Evolutionary conservation across 2,797 vertebrate genomes (phyloP).

Genomic region (Tokudaia muenninki): DNA sequence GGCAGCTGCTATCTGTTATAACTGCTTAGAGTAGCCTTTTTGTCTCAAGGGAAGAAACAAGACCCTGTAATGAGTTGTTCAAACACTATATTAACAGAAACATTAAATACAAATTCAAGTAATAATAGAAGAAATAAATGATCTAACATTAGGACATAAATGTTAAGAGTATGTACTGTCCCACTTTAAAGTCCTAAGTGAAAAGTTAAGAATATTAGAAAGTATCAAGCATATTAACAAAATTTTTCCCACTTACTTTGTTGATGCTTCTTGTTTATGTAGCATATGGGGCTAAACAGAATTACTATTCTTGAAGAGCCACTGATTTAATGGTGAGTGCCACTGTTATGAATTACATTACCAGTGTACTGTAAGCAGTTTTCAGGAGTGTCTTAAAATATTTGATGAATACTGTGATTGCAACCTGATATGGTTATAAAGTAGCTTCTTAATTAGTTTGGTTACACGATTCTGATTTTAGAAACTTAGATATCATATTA

Average conservation of each 20-base stretch:
- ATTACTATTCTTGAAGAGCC: neutral
- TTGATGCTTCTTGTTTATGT: neutral
- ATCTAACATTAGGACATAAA: neutral
- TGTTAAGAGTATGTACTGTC: neutral
- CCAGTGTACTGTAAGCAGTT: conserved; percentile 20
- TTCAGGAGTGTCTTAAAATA: neutral
- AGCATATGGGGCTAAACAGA: neutral
- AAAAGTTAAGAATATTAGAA: conserved; percentile 6
- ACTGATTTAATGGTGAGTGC: neutral
- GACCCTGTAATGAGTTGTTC: neutral
- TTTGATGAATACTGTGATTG: neutral
- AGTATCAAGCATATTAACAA: neutral
- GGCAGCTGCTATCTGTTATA: conserved; percentile 26
- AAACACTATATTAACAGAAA: conserved; percentile 35
- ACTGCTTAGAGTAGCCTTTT: neutral
- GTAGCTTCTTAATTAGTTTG: neutral
- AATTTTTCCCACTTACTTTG: neutral
- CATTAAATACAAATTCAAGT: conserved; percentile 1
- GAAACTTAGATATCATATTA: neutral
- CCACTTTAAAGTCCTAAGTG: neutral
- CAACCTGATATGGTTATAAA: neutral
- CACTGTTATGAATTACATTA: neutral
- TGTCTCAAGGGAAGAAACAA: conserved; percentile 31
- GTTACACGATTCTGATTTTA: conserved; percentile 3
- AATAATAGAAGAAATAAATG: neutral